Conservation (phyloP, 2,888 invertebrate genomes). For the Notodonta ziczac region DNA sequence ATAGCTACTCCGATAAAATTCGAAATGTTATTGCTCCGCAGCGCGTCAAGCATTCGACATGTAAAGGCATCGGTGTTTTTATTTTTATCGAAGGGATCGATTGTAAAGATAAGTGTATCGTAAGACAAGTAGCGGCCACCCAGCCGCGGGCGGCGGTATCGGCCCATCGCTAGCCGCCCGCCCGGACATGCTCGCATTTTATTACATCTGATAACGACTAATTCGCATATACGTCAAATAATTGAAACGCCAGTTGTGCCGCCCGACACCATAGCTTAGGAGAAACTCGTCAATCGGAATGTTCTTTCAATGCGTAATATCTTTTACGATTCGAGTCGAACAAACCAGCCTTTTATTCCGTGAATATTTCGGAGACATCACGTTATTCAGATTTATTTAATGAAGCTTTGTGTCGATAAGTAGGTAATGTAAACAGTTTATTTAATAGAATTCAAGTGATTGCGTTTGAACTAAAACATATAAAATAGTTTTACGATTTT, state of each 20-base stretch:
- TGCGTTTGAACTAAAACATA: slow-evolving; percentile 35
- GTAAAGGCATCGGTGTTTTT: slow-evolving; percentile 67
- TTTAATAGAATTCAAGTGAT: slow-evolving; percentile 37
- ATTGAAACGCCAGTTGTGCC: slow-evolving; percentile 59
- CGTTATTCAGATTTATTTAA: slow-evolving; percentile 32
- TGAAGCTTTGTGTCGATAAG: slow-evolving; percentile 29
- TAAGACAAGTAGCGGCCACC: slow-evolving; percentile 85
- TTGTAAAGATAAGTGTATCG: slow-evolving; percentile 82
- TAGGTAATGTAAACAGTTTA: slow-evolving; percentile 37
- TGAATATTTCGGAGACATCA: slow-evolving; percentile 31
- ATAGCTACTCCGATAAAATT: slow-evolving; percentile 75
- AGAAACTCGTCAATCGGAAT: slow-evolving; percentile 48
- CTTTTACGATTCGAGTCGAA: slow-evolving; percentile 47
- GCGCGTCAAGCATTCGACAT: slow-evolving; percentile 76
- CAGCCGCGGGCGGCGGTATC: slow-evolving; percentile 52
- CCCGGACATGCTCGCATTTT: slow-evolving; percentile 71
- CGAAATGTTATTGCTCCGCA: slow-evolving; percentile 74
- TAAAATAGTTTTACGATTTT: slow-evolving; percentile 7
- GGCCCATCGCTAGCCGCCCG: slow-evolving; percentile 47
- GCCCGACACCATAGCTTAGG: slow-evolving; percentile 35
- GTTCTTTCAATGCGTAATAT: slow-evolving; percentile 49
- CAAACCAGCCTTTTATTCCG: slow-evolving; percentile 39
- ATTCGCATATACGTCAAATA: slow-evolving; percentile 81
- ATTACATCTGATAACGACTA: slow-evolving; percentile 79
- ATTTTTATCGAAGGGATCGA: slow-evolving; percentile 82